These are phyloP conservation scores for Timema cristinae DNA, from an alignment of 2,888 invertebrate species.

Conservation along the genomic window DNA sequence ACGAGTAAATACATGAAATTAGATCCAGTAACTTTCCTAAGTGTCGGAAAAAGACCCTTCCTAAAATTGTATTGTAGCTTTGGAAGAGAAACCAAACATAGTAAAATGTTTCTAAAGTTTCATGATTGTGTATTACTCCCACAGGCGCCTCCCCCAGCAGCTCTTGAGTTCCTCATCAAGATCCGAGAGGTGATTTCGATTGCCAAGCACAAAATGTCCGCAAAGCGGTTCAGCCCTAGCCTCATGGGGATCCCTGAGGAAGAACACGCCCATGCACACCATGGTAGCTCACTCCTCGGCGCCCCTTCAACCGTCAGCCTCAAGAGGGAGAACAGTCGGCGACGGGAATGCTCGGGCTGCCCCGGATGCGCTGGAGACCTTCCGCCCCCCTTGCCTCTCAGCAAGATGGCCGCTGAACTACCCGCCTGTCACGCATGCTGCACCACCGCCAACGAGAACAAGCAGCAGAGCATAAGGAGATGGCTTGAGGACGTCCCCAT, in stretches of 20 bases:
- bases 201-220: slow-evolving; percentile 82
- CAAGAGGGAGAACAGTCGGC: slow-evolving; percentile 59
- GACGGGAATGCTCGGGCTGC: slow-evolving; percentile 61
- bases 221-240: slow-evolving; percentile 74
- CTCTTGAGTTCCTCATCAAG: slow-evolving; percentile 82
- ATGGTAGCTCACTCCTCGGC: slow-evolving; percentile 39
- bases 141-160: slow-evolving; percentile 87
- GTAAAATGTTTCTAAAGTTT: not conserved
- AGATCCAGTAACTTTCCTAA: too few species aligned
- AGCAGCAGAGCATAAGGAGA: slow-evolving; percentile 68
- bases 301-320: slow-evolving; percentile 54
- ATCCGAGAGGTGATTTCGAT: slow-evolving; percentile 87
- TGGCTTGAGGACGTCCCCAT: slow-evolving; percentile 70
- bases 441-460: slow-evolving; percentile 52
- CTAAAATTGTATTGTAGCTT: too few species aligned
- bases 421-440: slow-evolving; percentile 19
- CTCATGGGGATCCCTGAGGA: slow-evolving; percentile 80
- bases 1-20: too few species aligned
- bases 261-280: slow-evolving; percentile 42
- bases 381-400: not conserved
- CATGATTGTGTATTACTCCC: slow-evolving; percentile 37
- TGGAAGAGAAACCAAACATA: too few species aligned
- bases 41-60: too few species aligned
- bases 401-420: not conserved
- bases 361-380: slow-evolving; percentile 55